phyloP scores from a whole-genome alignment of 2,797 vertebrate genomes.

The Siniperca obscura region DNA sequence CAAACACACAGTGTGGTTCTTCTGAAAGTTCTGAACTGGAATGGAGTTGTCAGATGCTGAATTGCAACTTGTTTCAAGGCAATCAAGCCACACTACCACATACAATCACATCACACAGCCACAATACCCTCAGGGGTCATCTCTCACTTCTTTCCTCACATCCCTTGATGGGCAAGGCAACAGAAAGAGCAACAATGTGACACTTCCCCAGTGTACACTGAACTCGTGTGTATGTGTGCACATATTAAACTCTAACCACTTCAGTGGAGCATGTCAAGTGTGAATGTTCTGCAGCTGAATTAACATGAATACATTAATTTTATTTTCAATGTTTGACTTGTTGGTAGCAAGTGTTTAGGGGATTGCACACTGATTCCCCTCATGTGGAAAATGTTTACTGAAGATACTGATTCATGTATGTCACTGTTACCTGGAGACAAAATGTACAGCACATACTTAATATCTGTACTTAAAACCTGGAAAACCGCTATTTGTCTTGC shows the following conservation, averaged over 20 bases:
- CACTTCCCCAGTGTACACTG: neutral
- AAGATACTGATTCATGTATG: conserved; percentile 1
- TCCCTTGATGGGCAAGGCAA: conserved; percentile 19
- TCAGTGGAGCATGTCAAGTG: conserved; percentile 33
- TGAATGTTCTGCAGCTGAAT: conserved; percentile 23
- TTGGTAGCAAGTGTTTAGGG: conserved; percentile 45
- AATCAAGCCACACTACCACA: conserved; percentile 41
- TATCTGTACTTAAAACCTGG: neutral
- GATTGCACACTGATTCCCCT: conserved; percentile 23
- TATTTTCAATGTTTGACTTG: conserved; percentile 36
- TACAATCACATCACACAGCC: conserved; percentile 29
- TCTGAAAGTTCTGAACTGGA: conserved; percentile 19
- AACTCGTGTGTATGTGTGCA: neutral
- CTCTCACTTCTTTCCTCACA: conserved; percentile 15
- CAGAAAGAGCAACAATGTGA: neutral
- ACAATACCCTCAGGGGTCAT: conserved; percentile 40
- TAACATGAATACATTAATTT: conserved; percentile 30
- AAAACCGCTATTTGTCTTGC: neutral
- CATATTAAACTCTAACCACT: conserved; percentile 4
- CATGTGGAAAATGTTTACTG: conserved; percentile 7
- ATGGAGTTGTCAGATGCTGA: conserved; percentile 46
- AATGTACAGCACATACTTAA: neutral
- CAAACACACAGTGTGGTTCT: neutral
- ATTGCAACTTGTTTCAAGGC: conserved; percentile 43
- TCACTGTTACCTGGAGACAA: conserved; percentile 5